phyloP scores from a whole-genome alignment of 2,888 invertebrate genomes.

The Nemotelus nigrinus region DNA sequence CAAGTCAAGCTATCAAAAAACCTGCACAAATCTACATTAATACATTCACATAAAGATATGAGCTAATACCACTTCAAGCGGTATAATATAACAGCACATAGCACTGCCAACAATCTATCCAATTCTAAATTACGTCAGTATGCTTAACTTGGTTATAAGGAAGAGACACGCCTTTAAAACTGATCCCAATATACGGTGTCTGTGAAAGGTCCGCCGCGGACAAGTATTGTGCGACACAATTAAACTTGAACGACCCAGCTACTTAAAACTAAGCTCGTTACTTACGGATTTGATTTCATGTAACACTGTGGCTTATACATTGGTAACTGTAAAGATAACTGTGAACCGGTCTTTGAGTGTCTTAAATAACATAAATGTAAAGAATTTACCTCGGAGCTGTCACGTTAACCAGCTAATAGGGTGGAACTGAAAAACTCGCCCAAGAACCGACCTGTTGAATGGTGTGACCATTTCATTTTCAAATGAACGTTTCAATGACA shows the following conservation, averaged over 20 bases:
- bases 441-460: too few species aligned
- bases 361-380: background rate
- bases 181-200: background rate
- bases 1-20: too few species aligned
- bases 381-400: background rate
- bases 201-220: background rate
- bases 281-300: background rate
- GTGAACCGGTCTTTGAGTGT: slow-evolving; percentile 11
- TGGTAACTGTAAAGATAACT: background rate
- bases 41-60: too few species aligned
- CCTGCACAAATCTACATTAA: too few species aligned
- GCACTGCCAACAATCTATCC: too few species aligned
- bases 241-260: slow-evolving; percentile 14
- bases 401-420: background rate
- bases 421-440: too few species aligned
- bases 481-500: too few species aligned
- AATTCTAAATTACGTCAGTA: too few species aligned
- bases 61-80: too few species aligned
- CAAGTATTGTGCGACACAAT: background rate
- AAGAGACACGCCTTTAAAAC: slow-evolving; percentile 38
- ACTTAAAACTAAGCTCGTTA: background rate
- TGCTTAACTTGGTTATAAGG: slow-evolving; percentile 9
- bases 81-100: too few species aligned
- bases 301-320: background rate
- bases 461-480: too few species aligned